Conservation (phyloP, 1,140 invertebrate species). For the Papilio machaon region DNA sequence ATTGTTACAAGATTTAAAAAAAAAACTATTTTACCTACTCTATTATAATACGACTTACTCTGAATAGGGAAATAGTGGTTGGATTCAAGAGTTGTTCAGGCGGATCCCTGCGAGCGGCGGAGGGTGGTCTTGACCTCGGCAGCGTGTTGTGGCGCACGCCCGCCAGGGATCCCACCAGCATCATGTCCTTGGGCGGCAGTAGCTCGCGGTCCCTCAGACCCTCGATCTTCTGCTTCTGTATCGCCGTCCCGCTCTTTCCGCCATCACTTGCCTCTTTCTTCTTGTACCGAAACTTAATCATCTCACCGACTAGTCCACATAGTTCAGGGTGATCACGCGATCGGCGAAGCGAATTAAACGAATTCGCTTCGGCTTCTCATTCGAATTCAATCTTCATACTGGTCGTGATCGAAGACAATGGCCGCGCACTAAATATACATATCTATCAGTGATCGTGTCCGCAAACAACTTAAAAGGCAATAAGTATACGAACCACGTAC, state of each 20-base stretch:
- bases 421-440: constrained; percentile 70
- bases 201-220: constrained; percentile 70
- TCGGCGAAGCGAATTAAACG: constrained; percentile 51
- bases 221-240: constrained; percentile 78
- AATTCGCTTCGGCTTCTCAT: constrained; percentile 58
- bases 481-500: constrained; percentile 75
- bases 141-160: constrained; percentile 76
- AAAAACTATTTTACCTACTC: no score
- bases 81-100: constrained; percentile 58
- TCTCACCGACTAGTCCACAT: constrained; percentile 75
- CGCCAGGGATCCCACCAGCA: constrained; percentile 63
- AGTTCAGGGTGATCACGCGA: constrained; percentile 56
- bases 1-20: neutral
- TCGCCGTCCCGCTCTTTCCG: constrained; percentile 66
- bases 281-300: constrained; percentile 86
- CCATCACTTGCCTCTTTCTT: constrained; percentile 81
- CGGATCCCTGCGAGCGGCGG: constrained; percentile 57
- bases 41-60: constrained; percentile 63
- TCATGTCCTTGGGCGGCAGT: constrained; percentile 74
- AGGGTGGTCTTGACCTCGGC: constrained; percentile 68
- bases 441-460: constrained; percentile 57
- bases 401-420: constrained; percentile 69
- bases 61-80: constrained; percentile 69
- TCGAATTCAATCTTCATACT: constrained; percentile 65
- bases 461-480: constrained; percentile 69